Evolutionary conservation across 2,888 invertebrate species (phyloP), one percentile per base, ranked within the genome.

Genomic region (Cerastis leucographa): DNA sequence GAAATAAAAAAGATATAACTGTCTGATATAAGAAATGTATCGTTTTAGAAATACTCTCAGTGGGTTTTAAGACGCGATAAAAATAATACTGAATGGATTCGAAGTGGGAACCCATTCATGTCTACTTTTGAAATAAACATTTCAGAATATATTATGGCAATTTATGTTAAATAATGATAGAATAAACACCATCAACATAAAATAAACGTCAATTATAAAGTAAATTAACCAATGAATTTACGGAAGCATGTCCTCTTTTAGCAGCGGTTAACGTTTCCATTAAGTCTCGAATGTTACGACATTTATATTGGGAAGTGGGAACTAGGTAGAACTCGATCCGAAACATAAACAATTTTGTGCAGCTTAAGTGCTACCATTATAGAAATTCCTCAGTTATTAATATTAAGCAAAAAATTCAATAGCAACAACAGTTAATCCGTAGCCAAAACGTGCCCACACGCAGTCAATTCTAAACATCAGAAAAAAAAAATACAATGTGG

Each of bases 361-460:
- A 22, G 3, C 5, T 5, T 66, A 44, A 1, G 0, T 22, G 44
- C 29, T 3, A 44, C 46, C 66, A 35, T 6, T 17, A 75, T n/a
- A 75, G 0, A 56, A 71, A 56, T 65, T 51, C 9, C 19, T 54
- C 2, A 69, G 19, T 70, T 61, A 67, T 22, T 49, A n/a, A 54
- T 8, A 65, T 35, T 71, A 54, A 75, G 70, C 49, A 64, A 76
- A 62, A 79, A 74, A n/a, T 68, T 69, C 51, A 54, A 74, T 11
- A 42, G 62, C 64, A 62, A 46, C 42, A 64, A 35, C 12, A 67
- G 74, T 71, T 78, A 64, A 83, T 86, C 74, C 74, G 79, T 40
- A 83, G 79, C 73, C 85, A 86, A 86, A 85, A 86, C 90, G 87
- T 90, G 91, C 90, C 90, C 91, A 89, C 90, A 92, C 91, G 84